Conservation (phyloP, 2,113 vertebrate species). For the Camelus bactrianus region DNA sequence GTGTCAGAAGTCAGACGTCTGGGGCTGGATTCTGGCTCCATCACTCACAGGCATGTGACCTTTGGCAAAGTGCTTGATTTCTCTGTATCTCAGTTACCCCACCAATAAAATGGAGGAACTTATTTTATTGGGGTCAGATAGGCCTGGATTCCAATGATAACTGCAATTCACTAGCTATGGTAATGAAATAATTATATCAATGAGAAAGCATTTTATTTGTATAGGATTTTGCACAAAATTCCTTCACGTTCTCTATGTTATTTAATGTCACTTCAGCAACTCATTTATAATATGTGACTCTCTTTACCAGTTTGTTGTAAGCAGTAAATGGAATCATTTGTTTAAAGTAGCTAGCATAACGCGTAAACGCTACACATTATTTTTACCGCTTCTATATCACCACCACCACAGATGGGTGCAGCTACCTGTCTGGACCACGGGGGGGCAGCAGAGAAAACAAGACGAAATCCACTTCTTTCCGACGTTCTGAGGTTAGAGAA, state of each 20-base stretch:
- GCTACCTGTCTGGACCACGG: background rate
- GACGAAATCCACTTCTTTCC: background rate
- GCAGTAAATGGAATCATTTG: background rate
- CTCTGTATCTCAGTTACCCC: background rate
- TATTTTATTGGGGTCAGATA: background rate
- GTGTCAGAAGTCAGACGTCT: background rate
- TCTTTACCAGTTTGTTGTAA: background rate
- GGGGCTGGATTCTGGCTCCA: background rate
- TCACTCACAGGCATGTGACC: no score
- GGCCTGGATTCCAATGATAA: background rate
- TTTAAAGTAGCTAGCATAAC: background rate
- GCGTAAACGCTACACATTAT: background rate
- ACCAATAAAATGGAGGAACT: background rate
- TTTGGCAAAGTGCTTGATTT: background rate
- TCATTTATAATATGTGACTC: background rate
- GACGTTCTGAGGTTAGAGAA: background rate
- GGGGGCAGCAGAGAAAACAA: constrained; percentile 50
- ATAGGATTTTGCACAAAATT: background rate
- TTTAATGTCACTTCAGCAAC: background rate
- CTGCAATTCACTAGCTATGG: background rate
- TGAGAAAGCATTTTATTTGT: background rate
- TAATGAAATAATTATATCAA: background rate
- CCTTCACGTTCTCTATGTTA: background rate
- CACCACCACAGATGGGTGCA: background rate
- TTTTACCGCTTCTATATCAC: background rate